Evolutionary conservation across 2,888 invertebrate genomes (phyloP).

Genomic region (Tuta absoluta): DNA sequence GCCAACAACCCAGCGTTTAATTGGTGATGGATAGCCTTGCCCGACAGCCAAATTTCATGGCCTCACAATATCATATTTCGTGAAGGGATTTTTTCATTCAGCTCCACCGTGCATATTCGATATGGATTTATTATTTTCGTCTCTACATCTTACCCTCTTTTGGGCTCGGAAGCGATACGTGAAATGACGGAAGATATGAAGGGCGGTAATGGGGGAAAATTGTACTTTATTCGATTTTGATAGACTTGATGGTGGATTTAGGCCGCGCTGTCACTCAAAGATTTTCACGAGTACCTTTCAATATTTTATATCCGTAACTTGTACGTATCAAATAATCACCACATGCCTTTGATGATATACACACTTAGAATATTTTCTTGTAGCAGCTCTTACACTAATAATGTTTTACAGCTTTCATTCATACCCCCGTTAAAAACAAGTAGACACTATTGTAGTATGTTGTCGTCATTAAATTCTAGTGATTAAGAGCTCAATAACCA

Average conservation of each 20-base stretch:
- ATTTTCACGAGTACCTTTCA: slow-evolving; percentile 42
- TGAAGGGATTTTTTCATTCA: slow-evolving; percentile 57
- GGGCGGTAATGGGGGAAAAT: slow-evolving; percentile 80
- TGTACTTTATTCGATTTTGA: slow-evolving; percentile 80
- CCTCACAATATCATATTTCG: slow-evolving; percentile 56
- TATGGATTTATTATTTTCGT: slow-evolving; percentile 79
- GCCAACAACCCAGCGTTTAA: slow-evolving; percentile 74
- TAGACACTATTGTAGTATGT: not conserved
- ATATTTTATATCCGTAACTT: slow-evolving; percentile 16
- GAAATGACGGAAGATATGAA: slow-evolving; percentile 78
- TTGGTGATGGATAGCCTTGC: slow-evolving; percentile 73
- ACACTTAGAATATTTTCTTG: not conserved
- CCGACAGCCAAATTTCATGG: slow-evolving; percentile 62
- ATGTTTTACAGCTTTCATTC: slow-evolving; percentile 8
- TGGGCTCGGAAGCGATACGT: slow-evolving; percentile 77
- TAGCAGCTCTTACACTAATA: not conserved
- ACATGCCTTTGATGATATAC: not conserved
- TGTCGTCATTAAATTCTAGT: slow-evolving; percentile 2
- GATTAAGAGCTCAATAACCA: slow-evolving; percentile 8
- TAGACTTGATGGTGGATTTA: slow-evolving; percentile 76
- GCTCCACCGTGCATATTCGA: slow-evolving; percentile 73
- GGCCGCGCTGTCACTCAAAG: slow-evolving; percentile 64
- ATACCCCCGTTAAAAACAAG: not conserved
- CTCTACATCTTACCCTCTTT: slow-evolving; percentile 74
- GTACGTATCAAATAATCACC: not conserved